Evolutionary conservation across 2,888 invertebrate species (phyloP).

Genomic region (Hydrotaea cyrtoneurina): DNA sequence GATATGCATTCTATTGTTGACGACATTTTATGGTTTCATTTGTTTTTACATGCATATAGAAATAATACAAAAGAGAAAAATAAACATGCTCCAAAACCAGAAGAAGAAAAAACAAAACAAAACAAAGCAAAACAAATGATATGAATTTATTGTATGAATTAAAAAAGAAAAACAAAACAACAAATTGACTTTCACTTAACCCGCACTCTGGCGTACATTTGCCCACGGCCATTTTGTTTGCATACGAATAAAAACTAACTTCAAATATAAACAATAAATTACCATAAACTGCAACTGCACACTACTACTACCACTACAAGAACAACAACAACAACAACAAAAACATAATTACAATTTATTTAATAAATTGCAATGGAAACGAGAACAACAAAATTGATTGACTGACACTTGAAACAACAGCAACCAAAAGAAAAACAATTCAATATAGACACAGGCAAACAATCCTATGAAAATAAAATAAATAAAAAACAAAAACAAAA

Average conservation of each 20-base stretch:
- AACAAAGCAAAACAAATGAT: background rate
- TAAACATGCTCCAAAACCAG: too few species aligned
- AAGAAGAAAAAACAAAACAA: constrained; percentile 1
- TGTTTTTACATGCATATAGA: constrained; percentile 16
- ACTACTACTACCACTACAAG: background rate
- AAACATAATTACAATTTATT: constrained; percentile 17
- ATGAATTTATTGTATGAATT: constrained; percentile 15
- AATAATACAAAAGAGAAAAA: background rate
- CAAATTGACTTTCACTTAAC: constrained; percentile 28
- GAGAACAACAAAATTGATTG: constrained; percentile 76
- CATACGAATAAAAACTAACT: constrained; percentile 32
- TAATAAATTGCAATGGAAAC: constrained; percentile 23
- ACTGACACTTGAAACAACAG: constrained; percentile 80
- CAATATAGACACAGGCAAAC: constrained; percentile 3
- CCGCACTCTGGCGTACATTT: background rate
- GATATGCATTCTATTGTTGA: constrained; percentile 28
- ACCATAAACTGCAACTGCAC: background rate
- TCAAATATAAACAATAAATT: constrained; percentile 1
- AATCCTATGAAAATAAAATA: constrained; percentile 15
- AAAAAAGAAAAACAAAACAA: background rate
- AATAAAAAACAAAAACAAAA: too few species aligned
- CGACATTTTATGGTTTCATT: constrained; percentile 62
- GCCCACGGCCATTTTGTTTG: constrained; percentile 47
- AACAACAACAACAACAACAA: too few species aligned
- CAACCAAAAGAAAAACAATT: constrained; percentile 58